Evolutionary conservation across 2,888 invertebrate species (phyloP).

Genomic region (Acronicta aceris): DNA sequence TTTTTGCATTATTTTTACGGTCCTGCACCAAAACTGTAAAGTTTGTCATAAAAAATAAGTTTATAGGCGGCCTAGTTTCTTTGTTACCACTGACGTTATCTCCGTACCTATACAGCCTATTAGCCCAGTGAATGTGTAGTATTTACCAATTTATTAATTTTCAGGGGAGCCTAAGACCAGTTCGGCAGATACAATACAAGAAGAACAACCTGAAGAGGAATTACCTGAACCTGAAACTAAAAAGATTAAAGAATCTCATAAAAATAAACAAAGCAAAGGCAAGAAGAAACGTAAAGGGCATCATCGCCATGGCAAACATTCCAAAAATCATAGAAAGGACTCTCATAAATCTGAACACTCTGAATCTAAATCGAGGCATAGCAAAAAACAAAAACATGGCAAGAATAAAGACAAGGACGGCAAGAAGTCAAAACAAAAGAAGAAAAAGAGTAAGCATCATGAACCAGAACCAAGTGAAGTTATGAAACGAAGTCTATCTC

Average conservation of each 20-base stretch:
- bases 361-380: conserved; percentile 73
- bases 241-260: conserved; percentile 81
- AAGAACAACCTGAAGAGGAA: conserved; percentile 57
- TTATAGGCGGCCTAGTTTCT: too few relatives aligned
- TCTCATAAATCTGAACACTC: conserved; percentile 74
- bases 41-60: too few relatives aligned
- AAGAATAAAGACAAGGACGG: conserved; percentile 82
- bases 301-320: conserved; percentile 85
- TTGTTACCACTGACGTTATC: too few relatives aligned
- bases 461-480: conserved; percentile 63
- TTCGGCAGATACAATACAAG: conserved; percentile 67
- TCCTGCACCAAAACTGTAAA: too few relatives aligned
- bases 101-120: too few relatives aligned
- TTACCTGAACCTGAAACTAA: conserved; percentile 59
- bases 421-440: conserved; percentile 85
- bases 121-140: too few relatives aligned
- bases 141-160: conserved; percentile 38
- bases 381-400: conserved; percentile 77
- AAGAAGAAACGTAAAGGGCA: conserved; percentile 85
- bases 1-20: too few relatives aligned
- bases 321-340: conserved; percentile 80
- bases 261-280: conserved; percentile 76
- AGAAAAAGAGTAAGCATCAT: conserved; percentile 81
- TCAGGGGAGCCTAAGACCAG: conserved; percentile 77
- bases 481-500: conserved; percentile 68